Evolutionary conservation across 2,797 vertebrate species (phyloP), one percentile per base, ranked within the genome.

Genomic region (Galago senegalensis): DNA sequence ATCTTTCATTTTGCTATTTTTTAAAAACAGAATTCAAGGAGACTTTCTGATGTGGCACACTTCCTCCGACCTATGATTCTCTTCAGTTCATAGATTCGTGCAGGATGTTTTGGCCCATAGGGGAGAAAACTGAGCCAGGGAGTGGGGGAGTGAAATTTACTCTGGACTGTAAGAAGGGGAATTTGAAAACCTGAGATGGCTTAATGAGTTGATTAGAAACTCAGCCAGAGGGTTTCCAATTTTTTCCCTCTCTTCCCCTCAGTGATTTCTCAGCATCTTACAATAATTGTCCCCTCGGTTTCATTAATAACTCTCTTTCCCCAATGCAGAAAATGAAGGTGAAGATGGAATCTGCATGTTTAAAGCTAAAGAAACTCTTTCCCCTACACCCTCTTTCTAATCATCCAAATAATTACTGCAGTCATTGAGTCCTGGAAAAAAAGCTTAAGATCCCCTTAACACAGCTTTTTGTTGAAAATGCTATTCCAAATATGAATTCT

Each of bases 401-500:
- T 86, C n/a, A 84, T 73, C 34, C 6, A 73, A 77, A 82, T 86
- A 85, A 77, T 79, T 83, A 61, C 70, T 86, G 14, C 2, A 81
- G n/a, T 56, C 34, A 31, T 58, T 67, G 73, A 76, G 31, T 87
- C 61, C 46, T 70, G 40, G 75, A 75, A 89, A 76, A 77, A 77
- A 25, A 25, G 23, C 40, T 94, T 91, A 61, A 87, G 93, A 91
- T 70, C 12, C 69, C 58, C 70, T 53, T 87, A 89, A 80, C 87
- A 43, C 58, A n/a, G 14, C 94, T 77, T 60, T 73, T 43, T 88
- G 37, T 70, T 86, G 89, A 92, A 92, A 96, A 92, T 81, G 14
- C 61, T 65, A 53, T 63, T 95, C 49, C 31, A 82, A 95, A 89
- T 77, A 43, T 93, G 82, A 88, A 92, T 91, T 92, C 73, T 83